Evolutionary conservation across 2,888 invertebrate species (phyloP), one percentile per base, ranked within the genome.

Genomic region (Papilio protenor): DNA sequence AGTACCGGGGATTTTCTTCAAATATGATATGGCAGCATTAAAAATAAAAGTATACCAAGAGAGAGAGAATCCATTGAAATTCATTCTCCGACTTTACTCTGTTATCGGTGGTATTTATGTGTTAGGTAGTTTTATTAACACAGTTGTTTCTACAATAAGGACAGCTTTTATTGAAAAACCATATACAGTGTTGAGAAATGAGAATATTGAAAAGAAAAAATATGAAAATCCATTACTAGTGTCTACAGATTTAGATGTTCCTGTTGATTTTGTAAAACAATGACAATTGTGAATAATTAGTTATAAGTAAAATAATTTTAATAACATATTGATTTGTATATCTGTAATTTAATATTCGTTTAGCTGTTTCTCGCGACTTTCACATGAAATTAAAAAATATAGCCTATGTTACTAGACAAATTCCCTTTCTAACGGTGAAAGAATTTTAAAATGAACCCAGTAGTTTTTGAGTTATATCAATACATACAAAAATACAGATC

Each of bases 101-200:
- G 96, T 98, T 66, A 96, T 99, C 71, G 98, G 99, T 81, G 99
- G 99, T 64, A 97, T 99, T 83, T 98, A 98, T 92, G 96, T 98
- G 27, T 97, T 98, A 75, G 96, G 98, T 85, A 96, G 97, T 91
- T 92, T 90, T 83, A 80, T 92, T 4, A 91, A 91, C 85, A 87
- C 89, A 18, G 72, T 91, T 83, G 92, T 94, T 57, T 86, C 92
- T 80, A 81, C 86, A 21, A 16, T 92, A 80, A 88, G 87, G 82
- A 89, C 87, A 79, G 82, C 80, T 40, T 82, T 8, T 40, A 5
- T 91, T 79, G 72, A 82, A 23, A 84, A 83, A 6, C 86, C 87
- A 0, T 75, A 82, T 55, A 82, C 82, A 12, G 73, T 82, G 11
- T 79, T 81, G 2, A 84, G 85, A 52, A 85, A 83, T 78, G 83